Evolutionary conservation across 2,888 invertebrate genomes (phyloP), one percentile per base, ranked within the genome.

Genomic region (Gisinianus flammeolus): DNA sequence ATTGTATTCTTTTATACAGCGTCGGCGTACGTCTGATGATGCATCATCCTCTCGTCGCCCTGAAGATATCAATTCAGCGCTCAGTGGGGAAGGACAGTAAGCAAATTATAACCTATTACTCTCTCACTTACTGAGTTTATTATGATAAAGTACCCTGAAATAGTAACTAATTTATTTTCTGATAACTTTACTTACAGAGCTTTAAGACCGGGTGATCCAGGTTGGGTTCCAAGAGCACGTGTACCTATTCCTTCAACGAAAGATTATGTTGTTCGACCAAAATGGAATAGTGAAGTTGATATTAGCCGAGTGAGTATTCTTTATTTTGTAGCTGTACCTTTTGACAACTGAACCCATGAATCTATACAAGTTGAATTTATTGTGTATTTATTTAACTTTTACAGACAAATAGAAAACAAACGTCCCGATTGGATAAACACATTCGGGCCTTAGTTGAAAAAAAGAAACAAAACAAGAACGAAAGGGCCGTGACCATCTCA

Each of bases 241-340:
- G 98, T 99, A 78, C 99, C 99, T 28, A 88, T 91, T 86, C 97
- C 97, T 30, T 96, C 97, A 71, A 96, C 93, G 87, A 98, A 96
- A 89, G 98, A 98, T 88, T 99, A 99, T 88, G 94, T 98, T 73
- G 92, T 94, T 84, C 90, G 99, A 71, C 98, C 99, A 19, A 94
- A 94, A 87, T 96, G 95, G 91, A 93, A 93, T 81, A 91, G 92
- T 80, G 97, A 97, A 86, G 91, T 93, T 67, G 96, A 96, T 88
- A 93, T 96, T 88, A 92, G 92, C 81, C 88, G 92, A 86, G 92
- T 93, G 87, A 88, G 90, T 88, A 64, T 69, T n/a, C 3, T 62
- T 54, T 58, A 54, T 64, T 44, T 35, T 35, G 35, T 35, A 35
- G 44, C 1, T 44, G 12, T 64, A 35, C 5, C 26, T 16, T 69